Evolutionary conservation across 2,888 invertebrate species (phyloP).

Genomic region (Catocala nupta): DNA sequence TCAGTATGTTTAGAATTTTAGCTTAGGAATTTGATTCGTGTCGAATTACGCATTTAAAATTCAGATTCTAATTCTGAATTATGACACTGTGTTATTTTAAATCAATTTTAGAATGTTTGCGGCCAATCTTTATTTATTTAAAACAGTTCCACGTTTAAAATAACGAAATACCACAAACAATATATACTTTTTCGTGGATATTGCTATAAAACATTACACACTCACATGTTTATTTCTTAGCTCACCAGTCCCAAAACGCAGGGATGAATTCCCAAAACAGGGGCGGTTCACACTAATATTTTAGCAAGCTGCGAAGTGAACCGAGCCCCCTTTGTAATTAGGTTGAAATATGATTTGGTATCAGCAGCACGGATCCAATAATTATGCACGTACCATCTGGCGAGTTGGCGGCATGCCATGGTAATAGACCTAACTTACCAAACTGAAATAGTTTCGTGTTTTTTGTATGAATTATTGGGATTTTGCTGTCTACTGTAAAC

Average conservation of each 20-base stretch:
- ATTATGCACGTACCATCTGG: slow-evolving; percentile 56
- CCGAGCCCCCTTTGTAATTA: slow-evolving; percentile 45
- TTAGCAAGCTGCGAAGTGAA: slow-evolving; percentile 18
- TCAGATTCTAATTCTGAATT: too few relatives aligned
- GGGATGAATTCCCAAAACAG: slow-evolving; percentile 13
- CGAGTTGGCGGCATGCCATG: slow-evolving; percentile 55
- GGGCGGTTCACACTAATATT: slow-evolving; percentile 27
- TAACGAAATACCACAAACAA: slow-evolving; percentile 5
- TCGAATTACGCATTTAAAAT: too few relatives aligned
- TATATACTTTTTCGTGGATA: slow-evolving; percentile 15
- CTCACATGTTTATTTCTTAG: not conserved
- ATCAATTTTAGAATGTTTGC: too few relatives aligned
- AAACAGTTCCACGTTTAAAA: not conserved
- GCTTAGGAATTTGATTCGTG: too few relatives aligned
- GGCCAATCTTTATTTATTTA: too few relatives aligned
- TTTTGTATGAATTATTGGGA: slow-evolving; percentile 16
- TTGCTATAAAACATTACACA: slow-evolving; percentile 6
- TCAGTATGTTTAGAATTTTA: too few relatives aligned
- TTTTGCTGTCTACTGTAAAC: not conserved
- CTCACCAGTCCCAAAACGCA: not conserved
- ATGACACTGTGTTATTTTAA: too few relatives aligned
- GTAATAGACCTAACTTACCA: slow-evolving; percentile 27
- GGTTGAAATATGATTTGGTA: slow-evolving; percentile 57
- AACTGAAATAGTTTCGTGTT: slow-evolving; percentile 30
- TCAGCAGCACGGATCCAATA: slow-evolving; percentile 48